Conservation (phyloP, 2,113 vertebrate species). For the Bufo bufo region DNA sequence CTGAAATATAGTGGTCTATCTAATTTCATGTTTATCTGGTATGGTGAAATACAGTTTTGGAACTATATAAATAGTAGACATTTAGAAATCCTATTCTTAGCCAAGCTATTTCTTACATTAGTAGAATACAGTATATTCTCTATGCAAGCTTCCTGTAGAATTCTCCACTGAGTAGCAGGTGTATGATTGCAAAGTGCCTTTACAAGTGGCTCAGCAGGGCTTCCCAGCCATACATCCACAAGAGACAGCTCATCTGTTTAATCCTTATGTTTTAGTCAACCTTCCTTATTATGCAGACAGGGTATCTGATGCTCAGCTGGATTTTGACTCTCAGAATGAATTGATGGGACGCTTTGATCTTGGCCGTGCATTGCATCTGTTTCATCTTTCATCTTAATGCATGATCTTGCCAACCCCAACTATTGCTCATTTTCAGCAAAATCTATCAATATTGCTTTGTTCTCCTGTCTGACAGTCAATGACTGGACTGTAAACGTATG, state of each 20-base stretch:
- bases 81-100: slow-evolving; percentile 54
- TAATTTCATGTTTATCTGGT: background rate
- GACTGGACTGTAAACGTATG: slow-evolving; percentile 54
- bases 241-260: slow-evolving; percentile 83
- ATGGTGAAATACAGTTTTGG: background rate
- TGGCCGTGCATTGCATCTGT: slow-evolving; percentile 76
- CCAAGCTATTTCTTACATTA: slow-evolving; percentile 64
- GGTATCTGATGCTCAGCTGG: slow-evolving; percentile 76
- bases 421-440: slow-evolving; percentile 51
- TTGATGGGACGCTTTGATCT: slow-evolving; percentile 81
- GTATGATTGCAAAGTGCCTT: slow-evolving; percentile 74
- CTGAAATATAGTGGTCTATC: background rate
- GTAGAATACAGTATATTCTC: slow-evolving; percentile 60
- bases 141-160: slow-evolving; percentile 68
- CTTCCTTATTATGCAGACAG: slow-evolving; percentile 79
- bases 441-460: slow-evolving; percentile 65
- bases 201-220: slow-evolving; percentile 77
- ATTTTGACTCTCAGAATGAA: slow-evolving; percentile 79
- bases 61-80: background rate
- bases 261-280: slow-evolving; percentile 82
- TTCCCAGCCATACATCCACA: slow-evolving; percentile 69
- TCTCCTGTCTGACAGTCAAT: slow-evolving; percentile 53
- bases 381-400: slow-evolving; percentile 75
- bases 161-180: slow-evolving; percentile 76
- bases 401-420: slow-evolving; percentile 66